These are phyloP conservation scores for Punctoribates punctum DNA, from an alignment of 2,888 invertebrate species.

Conservation along the genomic window DNA sequence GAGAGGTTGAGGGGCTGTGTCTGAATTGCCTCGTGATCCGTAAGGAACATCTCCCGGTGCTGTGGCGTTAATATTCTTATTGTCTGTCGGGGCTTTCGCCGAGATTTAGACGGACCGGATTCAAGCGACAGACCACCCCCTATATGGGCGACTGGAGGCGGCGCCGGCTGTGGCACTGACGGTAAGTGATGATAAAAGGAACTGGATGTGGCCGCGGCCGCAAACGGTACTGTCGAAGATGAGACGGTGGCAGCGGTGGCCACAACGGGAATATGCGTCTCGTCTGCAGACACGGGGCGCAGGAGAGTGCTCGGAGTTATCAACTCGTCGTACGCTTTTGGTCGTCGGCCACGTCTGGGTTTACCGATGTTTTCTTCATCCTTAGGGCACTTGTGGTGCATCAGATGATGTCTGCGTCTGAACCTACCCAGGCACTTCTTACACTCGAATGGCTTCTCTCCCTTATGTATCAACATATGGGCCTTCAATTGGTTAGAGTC, in stretches of 20 bases:
- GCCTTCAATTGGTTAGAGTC: conserved; percentile 89
- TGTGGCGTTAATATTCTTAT: conserved; percentile 48
- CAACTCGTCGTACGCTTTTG: conserved; percentile 48
- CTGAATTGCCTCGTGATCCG: conserved; percentile 47
- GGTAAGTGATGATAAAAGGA: conserved; percentile 36
- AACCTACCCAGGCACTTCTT: conserved; percentile 73
- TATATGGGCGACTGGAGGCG: conserved; percentile 36
- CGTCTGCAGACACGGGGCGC: conserved; percentile 32
- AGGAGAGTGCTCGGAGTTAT: conserved; percentile 20
- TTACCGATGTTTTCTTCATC: conserved; percentile 50
- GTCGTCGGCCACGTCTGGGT: conserved; percentile 49
- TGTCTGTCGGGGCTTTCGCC: conserved; percentile 48
- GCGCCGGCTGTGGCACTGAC: conserved; percentile 40
- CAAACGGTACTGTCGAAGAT: conserved; percentile 43
- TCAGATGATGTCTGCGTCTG: conserved; percentile 76
- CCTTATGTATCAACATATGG: conserved; percentile 80
- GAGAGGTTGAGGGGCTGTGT: conserved; percentile 50
- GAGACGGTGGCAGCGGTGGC: conserved; percentile 39
- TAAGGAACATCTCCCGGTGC: conserved; percentile 46
- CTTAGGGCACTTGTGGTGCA: conserved; percentile 74
- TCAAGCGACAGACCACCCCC: conserved; percentile 31
- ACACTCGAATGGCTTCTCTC: conserved; percentile 83
- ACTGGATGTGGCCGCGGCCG: conserved; percentile 42
- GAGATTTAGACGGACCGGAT: conserved; percentile 43
- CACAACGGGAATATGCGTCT: conserved; percentile 27